A percentile compares a stretch with the other conserved stretches of the same genome.
phyloP scores from a whole-genome alignment of 2,888 invertebrate genomes.

The Rhaphigaster nebulosa region DNA sequence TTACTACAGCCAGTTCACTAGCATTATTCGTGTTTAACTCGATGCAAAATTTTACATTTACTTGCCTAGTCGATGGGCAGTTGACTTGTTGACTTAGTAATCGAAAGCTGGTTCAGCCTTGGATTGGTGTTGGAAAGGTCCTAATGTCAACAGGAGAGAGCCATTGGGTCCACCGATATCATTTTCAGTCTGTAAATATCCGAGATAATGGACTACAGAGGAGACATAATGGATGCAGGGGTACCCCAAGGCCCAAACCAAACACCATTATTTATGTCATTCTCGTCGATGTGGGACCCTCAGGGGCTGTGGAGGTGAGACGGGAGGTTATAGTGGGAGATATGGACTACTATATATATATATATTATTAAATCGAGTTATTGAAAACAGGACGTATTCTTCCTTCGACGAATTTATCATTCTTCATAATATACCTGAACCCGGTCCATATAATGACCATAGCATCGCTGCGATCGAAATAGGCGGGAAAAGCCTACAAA shows the following conservation, averaged over 20 bases:
- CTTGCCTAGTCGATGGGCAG: too few species aligned
- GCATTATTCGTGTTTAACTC: too few species aligned
- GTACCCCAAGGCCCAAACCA: background rate
- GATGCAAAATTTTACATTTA: too few species aligned
- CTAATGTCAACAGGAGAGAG: background rate
- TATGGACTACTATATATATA: too few species aligned
- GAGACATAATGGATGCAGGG: background rate
- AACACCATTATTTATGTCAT: background rate
- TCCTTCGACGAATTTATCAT: too few species aligned
- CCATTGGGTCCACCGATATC: background rate
- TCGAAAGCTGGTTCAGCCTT: background rate
- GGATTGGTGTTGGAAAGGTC: background rate
- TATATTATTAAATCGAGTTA: too few species aligned
- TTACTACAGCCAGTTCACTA: too few species aligned
- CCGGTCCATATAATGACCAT: too few species aligned
- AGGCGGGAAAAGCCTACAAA: too few species aligned
- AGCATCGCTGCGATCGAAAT: too few species aligned
- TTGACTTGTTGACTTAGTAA: background rate
- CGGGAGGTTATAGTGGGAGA: background rate
- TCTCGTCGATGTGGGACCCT: background rate
- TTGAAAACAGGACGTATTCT: too few species aligned
- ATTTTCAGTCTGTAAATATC: conserved; percentile 9
- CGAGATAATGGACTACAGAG: background rate
- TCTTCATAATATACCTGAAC: too few species aligned
- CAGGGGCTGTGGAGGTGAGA: background rate